Base-by-base conservation (phyloP, 1,140 invertebrate species). In the Oryzaephilus surinamensis region DNA sequence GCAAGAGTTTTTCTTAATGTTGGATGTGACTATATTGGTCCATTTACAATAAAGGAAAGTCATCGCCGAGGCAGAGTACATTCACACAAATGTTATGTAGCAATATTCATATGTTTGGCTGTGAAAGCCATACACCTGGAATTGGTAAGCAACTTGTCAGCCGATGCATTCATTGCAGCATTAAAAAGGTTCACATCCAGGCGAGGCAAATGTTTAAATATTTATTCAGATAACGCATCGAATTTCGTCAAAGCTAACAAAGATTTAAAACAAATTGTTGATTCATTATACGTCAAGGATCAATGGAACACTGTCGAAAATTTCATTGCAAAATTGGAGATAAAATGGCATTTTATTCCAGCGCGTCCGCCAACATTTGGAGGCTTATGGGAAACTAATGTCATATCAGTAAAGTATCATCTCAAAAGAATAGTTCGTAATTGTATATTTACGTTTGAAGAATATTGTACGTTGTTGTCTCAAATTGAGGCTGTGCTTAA, bases 41-140 rank as follows among this genome's bases (percentile, higher is more conserved):
- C 55, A 0, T 38, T 65, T 3, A 3, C 14, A 11, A 28, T 41
- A 34, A 48, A 38, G 17, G 15, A 41, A 15, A 18, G 38, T 1
- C 8, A 35, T 19, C 13, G 20, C 16, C 23, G 24, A 6, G 28
- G 12, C 2, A 28, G 11, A 6, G 10, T n/a, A n/a, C n/a, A 17
- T 8, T 17, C 14, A 8, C 16, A 19, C 10, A 54, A 55, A 36
- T 30, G 19, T 4, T 54, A 54, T 27, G 34, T 52, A 2, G 40
- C 38, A 12, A 26, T 70, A 10, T 51, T 51, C 32, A 32, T 55
- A 7, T 52, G 40, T 29, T 30, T 48, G 23, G 52, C 39, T 31
- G 58, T 52, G 2, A 39, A 63, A 32, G 65, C 63, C 0, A 48
- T 67, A 1, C 64, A 71, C 40, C 13, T 69, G 4, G 66, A 69